These are phyloP conservation scores for Notolepis coatsorum DNA, from an alignment of 2,797 vertebrate species.

Conservation along the genomic window DNA sequence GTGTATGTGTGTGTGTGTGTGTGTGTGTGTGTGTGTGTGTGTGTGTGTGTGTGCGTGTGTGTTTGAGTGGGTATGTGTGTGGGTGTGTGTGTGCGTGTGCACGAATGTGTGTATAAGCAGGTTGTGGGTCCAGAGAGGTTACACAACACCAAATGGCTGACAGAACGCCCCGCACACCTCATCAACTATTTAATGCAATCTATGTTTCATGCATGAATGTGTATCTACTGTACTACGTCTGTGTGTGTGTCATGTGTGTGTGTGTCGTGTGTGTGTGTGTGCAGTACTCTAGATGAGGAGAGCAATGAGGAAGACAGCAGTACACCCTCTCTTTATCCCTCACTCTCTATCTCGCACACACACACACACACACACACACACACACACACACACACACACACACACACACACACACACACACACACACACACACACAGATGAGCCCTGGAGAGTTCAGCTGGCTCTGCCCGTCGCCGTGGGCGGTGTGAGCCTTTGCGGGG, in stretches of 20 bases:
- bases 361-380: constrained; percentile 6
- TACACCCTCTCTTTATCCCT: not conserved
- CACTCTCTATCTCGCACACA: not conserved
- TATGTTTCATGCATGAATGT: constrained; percentile 71
- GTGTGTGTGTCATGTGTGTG: constrained; percentile 30
- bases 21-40: not conserved
- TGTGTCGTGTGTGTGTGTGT: no score
- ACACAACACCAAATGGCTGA: constrained; percentile 69
- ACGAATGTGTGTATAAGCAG: constrained; percentile 12
- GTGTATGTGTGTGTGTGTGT: not conserved
- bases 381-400: constrained; percentile 8
- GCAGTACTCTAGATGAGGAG: no score
- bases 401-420: constrained; percentile 26
- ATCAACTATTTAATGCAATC: constrained; percentile 76
- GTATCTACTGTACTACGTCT: constrained; percentile 29
- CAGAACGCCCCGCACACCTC: constrained; percentile 66
- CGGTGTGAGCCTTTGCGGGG: constrained; percentile 47
- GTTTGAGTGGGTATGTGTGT: no score
- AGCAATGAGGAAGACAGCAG: not conserved
- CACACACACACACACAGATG: constrained; percentile 41
- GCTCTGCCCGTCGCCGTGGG: constrained; percentile 50
- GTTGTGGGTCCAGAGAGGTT: constrained; percentile 53
- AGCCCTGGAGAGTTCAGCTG: constrained; percentile 65
- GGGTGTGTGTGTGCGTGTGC: not conserved
- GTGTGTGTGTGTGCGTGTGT: not conserved